Conservation (phyloP, 1,140 invertebrate genomes). For the Homarus americanus region DNA sequence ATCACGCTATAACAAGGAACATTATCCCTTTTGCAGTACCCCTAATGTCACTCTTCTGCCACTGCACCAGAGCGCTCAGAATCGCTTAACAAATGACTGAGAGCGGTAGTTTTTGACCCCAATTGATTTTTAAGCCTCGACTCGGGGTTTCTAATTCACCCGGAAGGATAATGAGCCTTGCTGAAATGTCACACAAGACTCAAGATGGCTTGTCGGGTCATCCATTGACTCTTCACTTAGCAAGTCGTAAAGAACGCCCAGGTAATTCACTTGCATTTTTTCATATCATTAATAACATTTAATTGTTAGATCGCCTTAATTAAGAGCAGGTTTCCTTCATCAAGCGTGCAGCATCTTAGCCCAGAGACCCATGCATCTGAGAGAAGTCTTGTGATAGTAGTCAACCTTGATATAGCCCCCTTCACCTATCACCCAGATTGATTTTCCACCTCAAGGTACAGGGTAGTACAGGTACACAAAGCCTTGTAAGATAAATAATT, state of each 20-base stretch:
- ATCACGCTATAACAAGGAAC: conserved; percentile 33
- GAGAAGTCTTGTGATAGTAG: not conserved
- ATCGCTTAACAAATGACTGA: not conserved
- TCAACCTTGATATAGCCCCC: not conserved
- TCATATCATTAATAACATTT: conserved; percentile 38
- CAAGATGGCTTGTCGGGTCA: conserved; percentile 28
- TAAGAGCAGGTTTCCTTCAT: conserved; percentile 37
- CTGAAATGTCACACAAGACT: conserved; percentile 29
- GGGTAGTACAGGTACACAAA: too few species aligned
- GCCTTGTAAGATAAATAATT: too few species aligned
- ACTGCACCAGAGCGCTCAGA: conserved; percentile 19
- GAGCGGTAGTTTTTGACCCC: conserved; percentile 1
- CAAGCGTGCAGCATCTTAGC: not conserved
- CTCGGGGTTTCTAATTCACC: conserved; percentile 42
- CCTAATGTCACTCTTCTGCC: conserved; percentile 9
- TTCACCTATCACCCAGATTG: too few species aligned
- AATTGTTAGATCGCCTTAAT: conserved; percentile 45
- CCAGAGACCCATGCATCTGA: not conserved
- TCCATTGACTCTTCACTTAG: conserved; percentile 12
- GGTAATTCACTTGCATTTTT: conserved; percentile 27
- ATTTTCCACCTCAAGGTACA: too few species aligned
- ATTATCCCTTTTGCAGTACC: conserved; percentile 8
- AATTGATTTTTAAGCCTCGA: conserved; percentile 10
- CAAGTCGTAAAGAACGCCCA: not conserved
- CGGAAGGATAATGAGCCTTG: conserved; percentile 50